A percentile compares a stretch with the other conserved stretches of the same genome.
phyloP scores from a whole-genome alignment of 2,888 invertebrate genomes.

The Cetonia aurata region DNA sequence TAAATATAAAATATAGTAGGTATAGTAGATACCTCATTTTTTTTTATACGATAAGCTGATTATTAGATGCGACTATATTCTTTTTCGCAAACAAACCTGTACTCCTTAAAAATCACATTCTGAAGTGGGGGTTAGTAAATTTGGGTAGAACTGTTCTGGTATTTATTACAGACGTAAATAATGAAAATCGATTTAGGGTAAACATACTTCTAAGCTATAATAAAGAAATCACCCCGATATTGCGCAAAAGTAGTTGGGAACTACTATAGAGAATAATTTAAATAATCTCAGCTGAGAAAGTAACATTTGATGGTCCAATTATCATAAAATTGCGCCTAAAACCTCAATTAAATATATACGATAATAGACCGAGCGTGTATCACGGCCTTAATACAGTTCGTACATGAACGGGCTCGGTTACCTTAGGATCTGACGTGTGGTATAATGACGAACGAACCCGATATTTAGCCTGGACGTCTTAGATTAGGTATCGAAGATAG shows the following conservation, averaged over 20 bases:
- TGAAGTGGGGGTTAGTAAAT: no score
- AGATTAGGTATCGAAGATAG: slow-evolving; percentile 63
- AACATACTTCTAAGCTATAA: no score
- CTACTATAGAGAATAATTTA: slow-evolving; percentile 6
- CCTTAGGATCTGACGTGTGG: slow-evolving; percentile 61
- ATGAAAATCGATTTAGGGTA: no score
- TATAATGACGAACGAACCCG: slow-evolving; percentile 62
- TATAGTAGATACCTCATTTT: no score
- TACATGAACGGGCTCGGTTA: slow-evolving; percentile 34
- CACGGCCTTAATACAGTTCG: slow-evolving; percentile 30
- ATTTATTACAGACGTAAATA: no score
- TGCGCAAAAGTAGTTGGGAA: background rate
- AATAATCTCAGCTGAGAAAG: slow-evolving; percentile 15
- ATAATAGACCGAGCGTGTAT: background rate
- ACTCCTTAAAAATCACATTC: no score
- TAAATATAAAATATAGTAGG: no score
- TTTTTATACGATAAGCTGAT: no score
- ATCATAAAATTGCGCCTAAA: slow-evolving; percentile 32
- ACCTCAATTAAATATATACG: slow-evolving; percentile 18
- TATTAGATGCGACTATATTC: no score
- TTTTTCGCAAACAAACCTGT: no score
- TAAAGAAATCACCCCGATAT: background rate
- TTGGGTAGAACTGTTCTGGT: no score
- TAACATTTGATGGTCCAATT: slow-evolving; percentile 18
- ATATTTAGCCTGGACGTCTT: slow-evolving; percentile 59